Percentiles rank a stretch among this genome's conserved stretches.
Conservation (phyloP, 2,888 invertebrate species). For the Epinotia demarniana region DNA sequence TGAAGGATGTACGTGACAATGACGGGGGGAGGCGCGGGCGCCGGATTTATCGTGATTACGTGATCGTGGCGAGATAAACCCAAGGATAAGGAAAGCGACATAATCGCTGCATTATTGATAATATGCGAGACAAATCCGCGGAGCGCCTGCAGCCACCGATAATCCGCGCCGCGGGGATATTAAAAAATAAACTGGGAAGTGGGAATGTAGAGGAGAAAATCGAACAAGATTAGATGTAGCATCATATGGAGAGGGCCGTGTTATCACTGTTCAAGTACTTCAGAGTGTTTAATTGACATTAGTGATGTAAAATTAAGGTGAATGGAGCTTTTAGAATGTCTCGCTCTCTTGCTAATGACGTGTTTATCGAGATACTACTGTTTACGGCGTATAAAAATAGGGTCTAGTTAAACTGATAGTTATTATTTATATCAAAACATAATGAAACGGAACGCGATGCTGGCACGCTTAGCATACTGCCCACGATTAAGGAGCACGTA, state of each 20-base stretch:
- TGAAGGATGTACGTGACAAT: constrained; percentile 61
- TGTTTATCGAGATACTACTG: no score
- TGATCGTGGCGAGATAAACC: constrained; percentile 55
- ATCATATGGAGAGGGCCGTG: not conserved
- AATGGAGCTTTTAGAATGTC: no score
- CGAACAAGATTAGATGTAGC: constrained; percentile 22
- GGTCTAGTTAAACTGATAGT: no score
- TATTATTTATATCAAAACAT: no score
- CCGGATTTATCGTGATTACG: constrained; percentile 63
- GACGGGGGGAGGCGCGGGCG: constrained; percentile 47
- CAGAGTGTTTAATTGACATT: no score
- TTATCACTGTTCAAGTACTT: not conserved
- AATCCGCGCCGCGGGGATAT: constrained; percentile 41
- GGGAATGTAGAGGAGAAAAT: constrained; percentile 27
- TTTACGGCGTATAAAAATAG: no score
- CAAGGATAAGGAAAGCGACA: constrained; percentile 47
- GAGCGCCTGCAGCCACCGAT: constrained; percentile 30
- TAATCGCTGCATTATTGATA: constrained; percentile 57
- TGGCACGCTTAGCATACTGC: no score
- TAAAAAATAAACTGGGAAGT: constrained; percentile 38
- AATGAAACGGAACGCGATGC: no score
- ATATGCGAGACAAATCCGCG: constrained; percentile 45
- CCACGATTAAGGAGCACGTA: no score
- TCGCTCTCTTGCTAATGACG: no score
- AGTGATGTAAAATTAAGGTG: no score